Conservation (phyloP, 1,140 invertebrate species). For the Zaprionus africanus region DNA sequence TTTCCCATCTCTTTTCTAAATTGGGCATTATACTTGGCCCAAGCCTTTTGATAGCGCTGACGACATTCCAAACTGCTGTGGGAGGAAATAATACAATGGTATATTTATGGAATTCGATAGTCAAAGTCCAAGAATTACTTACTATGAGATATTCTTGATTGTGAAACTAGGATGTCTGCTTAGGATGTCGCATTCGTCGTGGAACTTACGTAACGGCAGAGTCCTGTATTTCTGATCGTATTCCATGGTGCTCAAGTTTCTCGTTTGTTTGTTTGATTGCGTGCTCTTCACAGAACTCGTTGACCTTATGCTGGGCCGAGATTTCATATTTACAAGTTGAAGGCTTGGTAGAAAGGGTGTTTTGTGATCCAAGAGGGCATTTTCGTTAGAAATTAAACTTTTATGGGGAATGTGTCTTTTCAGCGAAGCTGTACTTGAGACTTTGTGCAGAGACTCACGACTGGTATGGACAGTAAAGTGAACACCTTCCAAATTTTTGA, state of each 20-base stretch:
- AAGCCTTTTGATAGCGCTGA: constrained; percentile 23
- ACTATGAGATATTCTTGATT: constrained; percentile 47
- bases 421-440: background rate
- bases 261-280: background rate
- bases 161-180: constrained; percentile 57
- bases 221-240: constrained; percentile 11
- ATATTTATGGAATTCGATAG: background rate
- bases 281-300: background rate
- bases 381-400: background rate
- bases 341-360: background rate
- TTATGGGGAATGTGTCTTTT: background rate
- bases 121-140: background rate
- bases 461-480: background rate
- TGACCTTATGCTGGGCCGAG: background rate
- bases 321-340: background rate
- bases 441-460: background rate
- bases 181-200: constrained; percentile 36
- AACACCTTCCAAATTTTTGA: background rate
- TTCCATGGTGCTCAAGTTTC: background rate
- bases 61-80: constrained; percentile 43
- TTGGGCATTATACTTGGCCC: constrained; percentile 36
- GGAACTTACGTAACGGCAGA: background rate
- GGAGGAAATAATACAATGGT: fast-evolving
- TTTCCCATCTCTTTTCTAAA: constrained; percentile 36
- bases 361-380: background rate